phyloP scores from a whole-genome alignment of 2,113 vertebrate genomes.

The Anguilla rostrata region DNA sequence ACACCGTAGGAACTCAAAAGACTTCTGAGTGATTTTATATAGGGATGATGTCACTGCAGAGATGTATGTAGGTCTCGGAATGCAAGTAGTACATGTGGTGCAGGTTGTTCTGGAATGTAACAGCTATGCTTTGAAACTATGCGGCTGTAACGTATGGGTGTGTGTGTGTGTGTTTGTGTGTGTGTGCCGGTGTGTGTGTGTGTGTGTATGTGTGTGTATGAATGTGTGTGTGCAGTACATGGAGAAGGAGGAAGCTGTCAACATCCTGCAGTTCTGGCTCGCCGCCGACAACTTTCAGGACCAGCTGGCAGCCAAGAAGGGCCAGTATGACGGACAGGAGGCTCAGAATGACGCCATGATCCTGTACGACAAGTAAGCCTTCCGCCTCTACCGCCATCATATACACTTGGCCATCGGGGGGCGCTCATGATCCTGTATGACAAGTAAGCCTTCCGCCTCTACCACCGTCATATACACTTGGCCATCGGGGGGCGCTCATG shows the following conservation, averaged over 20 bases:
- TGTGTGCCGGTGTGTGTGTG: background rate
- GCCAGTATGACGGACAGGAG: conserved; percentile 98
- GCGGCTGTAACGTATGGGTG: too few relatives aligned
- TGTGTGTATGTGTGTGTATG: background rate
- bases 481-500: conserved; percentile 63
- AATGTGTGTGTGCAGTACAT: conserved; percentile 79
- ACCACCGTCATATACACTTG: background rate
- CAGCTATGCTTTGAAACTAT: too few relatives aligned
- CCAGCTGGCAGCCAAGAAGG: conserved; percentile 93
- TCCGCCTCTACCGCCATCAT: background rate
- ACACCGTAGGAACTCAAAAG: background rate
- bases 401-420: background rate
- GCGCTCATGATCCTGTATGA: conserved; percentile 96
- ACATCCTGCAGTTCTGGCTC: conserved; percentile 95
- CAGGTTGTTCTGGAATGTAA: background rate
- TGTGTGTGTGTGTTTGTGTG: too few relatives aligned
- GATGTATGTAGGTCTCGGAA: background rate
- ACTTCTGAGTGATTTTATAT: too few relatives aligned
- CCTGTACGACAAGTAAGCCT: conserved; percentile 93
- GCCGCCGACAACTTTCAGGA: conserved; percentile 98
- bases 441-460: conserved; percentile 75
- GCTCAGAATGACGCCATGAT: conserved; percentile 99
- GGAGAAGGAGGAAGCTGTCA: conserved; percentile 98
- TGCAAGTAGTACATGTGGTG: too few relatives aligned
- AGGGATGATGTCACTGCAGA: background rate